Base-by-base conservation (phyloP, 2,888 invertebrate species). In the Raillietiella orientalis region DNA sequence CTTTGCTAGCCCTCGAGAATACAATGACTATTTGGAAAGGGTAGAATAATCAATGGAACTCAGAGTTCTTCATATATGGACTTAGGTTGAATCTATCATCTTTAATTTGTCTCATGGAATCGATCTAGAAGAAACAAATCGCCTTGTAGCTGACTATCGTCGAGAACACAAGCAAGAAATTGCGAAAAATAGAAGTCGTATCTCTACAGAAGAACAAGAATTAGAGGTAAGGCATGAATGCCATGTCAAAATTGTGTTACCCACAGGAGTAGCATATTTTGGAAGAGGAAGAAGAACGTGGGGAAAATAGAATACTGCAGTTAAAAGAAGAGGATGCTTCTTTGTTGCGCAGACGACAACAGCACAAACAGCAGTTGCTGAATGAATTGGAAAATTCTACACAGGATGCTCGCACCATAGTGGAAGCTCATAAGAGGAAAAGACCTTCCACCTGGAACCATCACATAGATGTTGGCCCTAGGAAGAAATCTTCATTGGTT, bases 11-110 rank as follows among this genome's bases (percentile, higher is more conserved):
- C 45, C 82, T 28, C 50, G 60, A 20, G 84, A 79, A 30, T 96
- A 67, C 46, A 90, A 96, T 47, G 74, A 90, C 47, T 99, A 96
- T 45, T 55, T 96, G 36, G 96, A 96, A 49, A 72, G 77, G 49
- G 62, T 90, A 21, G 93, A 90, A 48, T n/a, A n/a, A n/a, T n/a
- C n/a, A n/a, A n/a, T n/a, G n/a, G n/a, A n/a, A n/a, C n/a, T n/a
- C n/a, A n/a, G n/a, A n/a, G n/a, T n/a, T n/a, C n/a, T n/a, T n/a
- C n/a, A n/a, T n/a, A n/a, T n/a, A n/a, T n/a, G n/a, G n/a, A n/a
- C n/a, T n/a, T n/a, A n/a, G n/a, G n/a, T n/a, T n/a, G n/a, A n/a
- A n/a, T 62, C 61, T 1, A 71, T 87, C 35, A 65, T 93, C 30
- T 84, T 60, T 45, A 87, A 87, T 52, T 51, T 93, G 36, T 61